Evolutionary conservation across 2,797 vertebrate species (phyloP), one percentile per base, ranked within the genome.

Genomic region (Ambastaia sidthimunki): DNA sequence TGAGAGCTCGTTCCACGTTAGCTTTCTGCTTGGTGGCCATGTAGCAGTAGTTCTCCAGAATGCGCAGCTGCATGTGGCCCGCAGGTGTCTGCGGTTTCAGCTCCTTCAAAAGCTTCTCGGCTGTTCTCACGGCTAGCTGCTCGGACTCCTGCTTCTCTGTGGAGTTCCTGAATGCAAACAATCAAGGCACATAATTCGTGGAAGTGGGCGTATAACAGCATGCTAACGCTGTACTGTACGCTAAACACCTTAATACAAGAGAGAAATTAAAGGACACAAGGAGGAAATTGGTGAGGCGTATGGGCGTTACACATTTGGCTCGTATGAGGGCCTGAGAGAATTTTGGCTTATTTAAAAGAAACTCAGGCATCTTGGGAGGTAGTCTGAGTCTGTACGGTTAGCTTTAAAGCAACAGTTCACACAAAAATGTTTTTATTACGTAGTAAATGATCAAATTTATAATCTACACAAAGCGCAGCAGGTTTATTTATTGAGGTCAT

Each of bases 141-240:
- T 97, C 95, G 0, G 97, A 99, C 81, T 99, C 97, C 87, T 97
- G 97, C 89, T 98, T 99, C 89, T 99, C 98, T 28, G 95, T 94
- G 55, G 96, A 96, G 91, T 96, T 97, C 76, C 98, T 99, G 76
- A 34, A 48, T 71, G 5, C n/a, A 28, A 59, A 80, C 31, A 34
- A 10, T 23, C 1, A 7, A 59, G 48, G 15, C 4, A 0, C 23
- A 70, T 25, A 3, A 50, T 25, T 37, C 6, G 44, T 50, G 4
- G 50, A 21, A 50, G 10, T 28, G 44, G 50, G 55, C 7, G 21
- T 31, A 16, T 50, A 63, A 16, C 10, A 15, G 10, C 7, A 21
- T 4, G 54, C 19, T 57, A 19, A 11, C 54, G 21, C 19, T 50
- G 48, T 23, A 0, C 21, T 60, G 21, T 23, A 62, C 16, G 28